phyloP scores from a whole-genome alignment of 2,113 vertebrate species.

The Chionodraco myersi region DNA sequence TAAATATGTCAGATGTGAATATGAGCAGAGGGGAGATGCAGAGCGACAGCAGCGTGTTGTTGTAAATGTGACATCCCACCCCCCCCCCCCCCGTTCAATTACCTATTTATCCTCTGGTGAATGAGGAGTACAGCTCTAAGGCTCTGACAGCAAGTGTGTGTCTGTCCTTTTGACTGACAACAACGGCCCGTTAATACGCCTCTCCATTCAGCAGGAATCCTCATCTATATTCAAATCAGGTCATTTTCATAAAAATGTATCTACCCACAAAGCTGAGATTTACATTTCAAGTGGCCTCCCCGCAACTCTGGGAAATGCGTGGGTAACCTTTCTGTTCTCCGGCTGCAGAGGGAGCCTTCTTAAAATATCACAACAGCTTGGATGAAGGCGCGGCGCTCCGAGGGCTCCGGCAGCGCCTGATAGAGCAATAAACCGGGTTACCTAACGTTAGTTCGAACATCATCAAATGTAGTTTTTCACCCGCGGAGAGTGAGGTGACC shows the following conservation, averaged over 20 bases:
- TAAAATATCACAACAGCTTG: constrained; percentile 51
- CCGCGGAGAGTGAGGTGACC: constrained; percentile 40
- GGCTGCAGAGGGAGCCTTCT: constrained; percentile 23
- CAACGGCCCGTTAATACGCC: constrained; percentile 66
- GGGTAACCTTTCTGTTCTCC: constrained; percentile 60
- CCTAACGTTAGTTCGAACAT: not conserved
- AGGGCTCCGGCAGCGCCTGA: not conserved
- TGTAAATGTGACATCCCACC: constrained; percentile 29
- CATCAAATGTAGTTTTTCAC: constrained; percentile 12
- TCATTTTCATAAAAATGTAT: constrained; percentile 73
- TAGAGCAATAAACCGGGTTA: constrained; percentile 33
- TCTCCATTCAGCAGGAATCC: constrained; percentile 47
- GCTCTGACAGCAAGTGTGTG: constrained; percentile 38
- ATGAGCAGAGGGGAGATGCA: not conserved
- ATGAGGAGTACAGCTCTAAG: constrained; percentile 53
- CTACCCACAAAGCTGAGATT: constrained; percentile 70
- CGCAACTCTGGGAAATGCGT: constrained; percentile 63
- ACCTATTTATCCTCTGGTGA: constrained; percentile 61
- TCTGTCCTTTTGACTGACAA: constrained; percentile 66
- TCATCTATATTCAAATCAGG: constrained; percentile 75
- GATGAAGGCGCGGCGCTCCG: constrained; percentile 21
- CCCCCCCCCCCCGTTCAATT: constrained; percentile 51
- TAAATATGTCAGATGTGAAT: not conserved
- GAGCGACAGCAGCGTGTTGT: constrained; percentile 15
- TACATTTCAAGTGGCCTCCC: constrained; percentile 72